Conservation (phyloP, 1,140 invertebrate species). For the Halyomorpha halys region DNA sequence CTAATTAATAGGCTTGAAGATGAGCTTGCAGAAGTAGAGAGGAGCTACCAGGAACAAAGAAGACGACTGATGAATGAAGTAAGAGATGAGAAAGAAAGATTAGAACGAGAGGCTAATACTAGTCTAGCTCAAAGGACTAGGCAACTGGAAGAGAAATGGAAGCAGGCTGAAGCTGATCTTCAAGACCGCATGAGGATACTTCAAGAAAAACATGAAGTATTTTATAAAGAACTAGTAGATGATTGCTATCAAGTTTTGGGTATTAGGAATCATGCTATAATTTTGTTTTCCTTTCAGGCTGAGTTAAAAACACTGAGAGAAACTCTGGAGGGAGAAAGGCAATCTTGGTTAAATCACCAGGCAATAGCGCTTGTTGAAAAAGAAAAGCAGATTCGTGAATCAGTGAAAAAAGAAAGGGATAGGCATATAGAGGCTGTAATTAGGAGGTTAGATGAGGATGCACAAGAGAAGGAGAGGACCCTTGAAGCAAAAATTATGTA, state of each 20-base stretch:
- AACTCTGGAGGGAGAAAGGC: constrained; percentile 43
- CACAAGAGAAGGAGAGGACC: constrained; percentile 43
- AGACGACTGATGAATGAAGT: constrained; percentile 42
- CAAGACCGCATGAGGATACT: constrained; percentile 20
- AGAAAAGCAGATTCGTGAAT: constrained; percentile 46
- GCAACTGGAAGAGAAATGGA: constrained; percentile 28
- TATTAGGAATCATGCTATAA: not conserved
- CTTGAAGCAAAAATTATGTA: constrained; percentile 49
- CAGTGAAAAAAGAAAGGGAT: constrained; percentile 50
- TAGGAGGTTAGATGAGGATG: constrained; percentile 49
- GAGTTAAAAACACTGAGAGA: constrained; percentile 45
- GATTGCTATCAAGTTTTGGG: too few relatives aligned
- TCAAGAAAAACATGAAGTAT: constrained; percentile 28
- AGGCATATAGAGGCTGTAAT: constrained; percentile 54
- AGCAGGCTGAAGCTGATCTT: constrained; percentile 20
- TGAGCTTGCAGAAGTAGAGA: constrained; percentile 43
- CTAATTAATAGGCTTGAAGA: constrained; percentile 39
- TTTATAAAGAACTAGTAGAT: not conserved
- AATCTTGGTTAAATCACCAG: constrained; percentile 45
- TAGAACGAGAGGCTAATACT: constrained; percentile 34
- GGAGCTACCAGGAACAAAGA: constrained; percentile 43
- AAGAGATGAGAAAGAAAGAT: constrained; percentile 39
- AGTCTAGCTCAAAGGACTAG: constrained; percentile 27
- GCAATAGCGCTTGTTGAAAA: constrained; percentile 43
- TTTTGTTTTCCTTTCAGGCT: constrained; percentile 33